phyloP scores from a whole-genome alignment of 2,888 invertebrate species.

The Alentia gelatinosa region DNA sequence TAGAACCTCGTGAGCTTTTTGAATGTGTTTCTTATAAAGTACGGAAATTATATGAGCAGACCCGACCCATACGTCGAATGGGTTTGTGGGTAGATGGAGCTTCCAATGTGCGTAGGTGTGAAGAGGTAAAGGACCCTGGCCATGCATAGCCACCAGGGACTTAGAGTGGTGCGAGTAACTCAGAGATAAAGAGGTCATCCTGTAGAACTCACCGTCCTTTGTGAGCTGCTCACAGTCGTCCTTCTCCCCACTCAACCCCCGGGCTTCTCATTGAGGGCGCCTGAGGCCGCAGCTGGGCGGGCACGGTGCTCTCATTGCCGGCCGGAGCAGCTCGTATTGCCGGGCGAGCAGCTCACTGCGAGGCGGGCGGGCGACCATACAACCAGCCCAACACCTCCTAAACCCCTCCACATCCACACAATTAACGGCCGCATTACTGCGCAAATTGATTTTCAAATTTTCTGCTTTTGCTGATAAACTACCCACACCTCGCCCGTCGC shows the following conservation, averaged over 20 bases:
- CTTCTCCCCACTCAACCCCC: neutral
- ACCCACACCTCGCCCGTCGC: neutral
- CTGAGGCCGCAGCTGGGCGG: neutral
- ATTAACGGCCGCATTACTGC: slow-evolving; percentile 38
- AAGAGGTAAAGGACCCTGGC: no score
- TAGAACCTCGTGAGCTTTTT: no score
- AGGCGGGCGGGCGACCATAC: neutral
- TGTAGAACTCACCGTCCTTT: neutral
- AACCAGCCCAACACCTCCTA: neutral
- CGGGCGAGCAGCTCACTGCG: neutral
- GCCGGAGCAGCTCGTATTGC: neutral
- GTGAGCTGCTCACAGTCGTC: neutral
- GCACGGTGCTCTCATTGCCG: neutral
- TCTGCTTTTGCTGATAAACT: slow-evolving; percentile 47
- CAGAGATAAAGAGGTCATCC: neutral
- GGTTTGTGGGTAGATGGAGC: no score
- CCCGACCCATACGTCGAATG: no score
- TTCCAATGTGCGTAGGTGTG: no score
- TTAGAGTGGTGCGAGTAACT: neutral
- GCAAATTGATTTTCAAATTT: slow-evolving; percentile 47
- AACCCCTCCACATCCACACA: slow-evolving; percentile 29
- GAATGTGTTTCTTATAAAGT: no score
- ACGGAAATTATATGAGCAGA: no score
- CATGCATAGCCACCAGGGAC: no score
- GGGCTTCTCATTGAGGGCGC: neutral